Percentiles rank a stretch among this genome's conserved stretches.
Evolutionary conservation across 2,888 invertebrate species (phyloP).

Genomic region (Mallateleia sp.): DNA sequence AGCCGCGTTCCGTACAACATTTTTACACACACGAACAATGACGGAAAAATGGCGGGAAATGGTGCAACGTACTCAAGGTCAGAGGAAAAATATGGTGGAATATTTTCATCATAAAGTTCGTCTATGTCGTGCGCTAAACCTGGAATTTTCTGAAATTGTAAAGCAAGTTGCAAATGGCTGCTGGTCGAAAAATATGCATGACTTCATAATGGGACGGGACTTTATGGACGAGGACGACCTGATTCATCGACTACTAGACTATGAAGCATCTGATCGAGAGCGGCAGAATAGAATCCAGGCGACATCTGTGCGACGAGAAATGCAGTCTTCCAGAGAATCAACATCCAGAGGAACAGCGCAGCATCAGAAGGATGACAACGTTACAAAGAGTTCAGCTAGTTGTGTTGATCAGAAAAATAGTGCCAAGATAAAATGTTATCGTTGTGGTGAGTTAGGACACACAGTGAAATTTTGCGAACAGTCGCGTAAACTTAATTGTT

Average conservation of each 20-base stretch:
- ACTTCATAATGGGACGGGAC: neutral
- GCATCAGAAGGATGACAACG: neutral
- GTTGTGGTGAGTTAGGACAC: neutral
- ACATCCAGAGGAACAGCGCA: neutral
- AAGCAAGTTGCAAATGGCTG: conserved; percentile 4
- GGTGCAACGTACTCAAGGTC: conserved; percentile 29
- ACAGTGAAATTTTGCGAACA: neutral
- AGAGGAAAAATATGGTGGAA: conserved; percentile 15
- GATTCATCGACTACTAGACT: conserved; percentile 11
- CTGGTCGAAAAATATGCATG: conserved; percentile 1
- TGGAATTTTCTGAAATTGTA: conserved; percentile 18
- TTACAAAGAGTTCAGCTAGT: neutral
- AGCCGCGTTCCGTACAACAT: conserved; percentile 1
- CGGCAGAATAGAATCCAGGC: neutral
- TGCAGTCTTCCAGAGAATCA: neutral
- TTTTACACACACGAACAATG: conserved; percentile 37
- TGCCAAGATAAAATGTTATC: neutral
- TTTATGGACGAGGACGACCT: conserved; percentile 9
- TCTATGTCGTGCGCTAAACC: conserved; percentile 33
- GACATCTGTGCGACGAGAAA: neutral
- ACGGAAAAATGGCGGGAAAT: conserved; percentile 62
- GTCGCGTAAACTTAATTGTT: neutral
- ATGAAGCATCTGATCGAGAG: conserved; percentile 16
- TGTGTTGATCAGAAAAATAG: neutral
- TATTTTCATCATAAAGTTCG: conserved; percentile 58